A percentile compares a stretch with the other conserved stretches of the same genome.
phyloP scores from a whole-genome alignment of 2,113 vertebrate species.

The Siniperca chuatsi region DNA sequence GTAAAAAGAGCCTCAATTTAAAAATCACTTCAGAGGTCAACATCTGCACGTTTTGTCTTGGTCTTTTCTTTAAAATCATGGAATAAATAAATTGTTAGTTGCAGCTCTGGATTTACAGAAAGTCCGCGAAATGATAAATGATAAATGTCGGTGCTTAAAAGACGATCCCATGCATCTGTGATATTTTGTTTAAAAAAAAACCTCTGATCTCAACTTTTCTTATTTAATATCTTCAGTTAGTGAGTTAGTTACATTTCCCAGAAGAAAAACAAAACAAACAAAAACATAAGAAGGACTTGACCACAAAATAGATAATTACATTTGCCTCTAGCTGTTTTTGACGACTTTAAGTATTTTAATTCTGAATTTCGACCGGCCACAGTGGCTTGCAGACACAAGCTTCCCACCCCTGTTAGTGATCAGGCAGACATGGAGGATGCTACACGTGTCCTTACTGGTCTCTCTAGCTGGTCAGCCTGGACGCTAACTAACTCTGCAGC shows the following conservation, averaged over 20 bases:
- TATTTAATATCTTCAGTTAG: neutral
- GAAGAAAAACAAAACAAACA: neutral
- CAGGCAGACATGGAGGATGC: constrained; percentile 50
- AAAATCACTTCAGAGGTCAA: neutral
- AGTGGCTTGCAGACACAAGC: neutral
- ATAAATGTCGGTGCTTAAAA: neutral
- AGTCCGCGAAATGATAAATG: neutral
- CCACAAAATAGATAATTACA: neutral
- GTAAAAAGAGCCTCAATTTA: no score
- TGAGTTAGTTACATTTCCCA: rapidly evolving
- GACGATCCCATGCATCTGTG: neutral
- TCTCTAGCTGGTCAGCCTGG: constrained; percentile 19
- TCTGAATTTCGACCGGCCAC: neutral
- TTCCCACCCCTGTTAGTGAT: constrained; percentile 57
- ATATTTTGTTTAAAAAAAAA: neutral
- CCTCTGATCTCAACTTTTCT: no score
- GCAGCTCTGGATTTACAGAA: neutral
- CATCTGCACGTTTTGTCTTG: neutral
- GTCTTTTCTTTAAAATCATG: no score
- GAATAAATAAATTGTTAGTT: neutral
- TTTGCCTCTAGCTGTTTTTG: neutral
- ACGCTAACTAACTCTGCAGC: constrained; percentile 62
- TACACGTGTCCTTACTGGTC: constrained; percentile 66
- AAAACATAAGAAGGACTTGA: neutral
- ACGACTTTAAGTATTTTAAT: rapidly evolving